Evolutionary conservation across 2,113 vertebrate species (phyloP).

Genomic region (Pluvianellus socialis): DNA sequence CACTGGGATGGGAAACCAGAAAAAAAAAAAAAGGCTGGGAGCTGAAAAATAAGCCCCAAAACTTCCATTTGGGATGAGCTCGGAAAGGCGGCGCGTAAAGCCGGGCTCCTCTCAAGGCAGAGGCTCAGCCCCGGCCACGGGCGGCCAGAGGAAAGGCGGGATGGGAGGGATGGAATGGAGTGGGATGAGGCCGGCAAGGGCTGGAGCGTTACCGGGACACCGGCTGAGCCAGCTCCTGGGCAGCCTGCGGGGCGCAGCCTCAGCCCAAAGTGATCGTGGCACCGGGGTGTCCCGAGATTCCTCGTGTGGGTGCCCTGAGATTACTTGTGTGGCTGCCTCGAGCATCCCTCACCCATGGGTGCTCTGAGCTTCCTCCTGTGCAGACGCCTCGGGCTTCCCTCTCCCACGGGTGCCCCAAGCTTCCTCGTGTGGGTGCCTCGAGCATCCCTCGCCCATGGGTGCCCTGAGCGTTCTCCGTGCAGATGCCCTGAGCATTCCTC

Average conservation of each 20-base stretch:
- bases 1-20: neutral
- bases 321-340: no score
- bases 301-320: neutral
- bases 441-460: neutral
- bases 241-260: neutral
- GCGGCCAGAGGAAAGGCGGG: neutral
- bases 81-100: neutral
- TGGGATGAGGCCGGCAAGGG: rapidly evolving
- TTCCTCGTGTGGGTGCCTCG: no score
- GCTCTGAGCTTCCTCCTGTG: no score
- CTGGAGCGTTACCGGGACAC: neutral
- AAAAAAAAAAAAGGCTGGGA: neutral
- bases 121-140: rapidly evolving
- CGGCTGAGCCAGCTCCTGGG: rapidly evolving
- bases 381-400: no score
- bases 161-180: neutral
- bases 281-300: no score
- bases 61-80: neutral
- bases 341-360: neutral
- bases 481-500: neutral
- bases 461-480: neutral
- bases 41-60: neutral
- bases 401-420: no score
- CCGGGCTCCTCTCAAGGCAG: rapidly evolving
- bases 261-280: neutral